Evolutionary conservation across 2,797 vertebrate genomes (phyloP).

Genomic region (Pachyuromys duprasi): DNA sequence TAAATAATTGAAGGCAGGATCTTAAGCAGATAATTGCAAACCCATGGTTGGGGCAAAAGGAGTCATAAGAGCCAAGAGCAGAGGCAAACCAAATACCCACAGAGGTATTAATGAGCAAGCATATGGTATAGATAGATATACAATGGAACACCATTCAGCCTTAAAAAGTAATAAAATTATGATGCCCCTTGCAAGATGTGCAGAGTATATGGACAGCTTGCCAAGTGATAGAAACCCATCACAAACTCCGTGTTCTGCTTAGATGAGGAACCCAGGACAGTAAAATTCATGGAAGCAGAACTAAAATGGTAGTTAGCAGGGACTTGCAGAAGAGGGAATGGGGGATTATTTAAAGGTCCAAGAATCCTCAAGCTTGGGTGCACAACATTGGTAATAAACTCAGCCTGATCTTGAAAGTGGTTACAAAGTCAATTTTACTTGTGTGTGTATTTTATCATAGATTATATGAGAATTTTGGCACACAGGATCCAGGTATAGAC

Average conservation of each 20-base stretch:
- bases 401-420: background rate
- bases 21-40: too few species aligned
- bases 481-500: background rate
- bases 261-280: rapidly evolving
- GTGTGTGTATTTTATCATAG: background rate
- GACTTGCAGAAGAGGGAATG: background rate
- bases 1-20: background rate
- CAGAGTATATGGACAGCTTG: background rate
- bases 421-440: background rate
- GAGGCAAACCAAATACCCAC: background rate
- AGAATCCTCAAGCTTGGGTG: background rate
- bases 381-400: too few species aligned
- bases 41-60: background rate
- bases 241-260: background rate
- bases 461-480: background rate
- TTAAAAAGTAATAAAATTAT: background rate
- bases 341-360: background rate
- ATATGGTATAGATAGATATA: too few species aligned
- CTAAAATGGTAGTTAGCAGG: too few species aligned
- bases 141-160: background rate
- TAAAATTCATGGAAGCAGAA: background rate
- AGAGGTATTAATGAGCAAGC: rapidly evolving
- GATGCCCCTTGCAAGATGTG: rapidly evolving
- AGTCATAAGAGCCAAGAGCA: rapidly evolving
- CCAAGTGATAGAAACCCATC: background rate